phyloP scores from a whole-genome alignment of 2,888 invertebrate species.

The Pristionchus exspectatus region DNA sequence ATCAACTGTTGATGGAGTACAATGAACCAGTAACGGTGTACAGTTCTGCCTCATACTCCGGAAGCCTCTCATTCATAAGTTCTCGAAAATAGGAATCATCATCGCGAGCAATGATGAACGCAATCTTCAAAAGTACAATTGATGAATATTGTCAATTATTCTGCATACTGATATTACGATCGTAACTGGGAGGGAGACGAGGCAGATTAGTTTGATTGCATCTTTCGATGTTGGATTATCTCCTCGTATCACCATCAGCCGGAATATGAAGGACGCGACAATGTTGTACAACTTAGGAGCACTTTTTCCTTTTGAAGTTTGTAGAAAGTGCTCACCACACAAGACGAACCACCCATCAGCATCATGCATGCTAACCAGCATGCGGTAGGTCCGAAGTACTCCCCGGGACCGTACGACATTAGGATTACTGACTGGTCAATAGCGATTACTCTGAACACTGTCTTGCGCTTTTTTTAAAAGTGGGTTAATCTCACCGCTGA shows the following conservation, averaged over 20 bases:
- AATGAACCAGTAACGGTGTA: neutral
- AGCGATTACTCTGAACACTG: neutral
- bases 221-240: neutral
- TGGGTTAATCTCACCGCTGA: neutral
- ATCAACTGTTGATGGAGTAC: no score
- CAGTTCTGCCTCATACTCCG: neutral
- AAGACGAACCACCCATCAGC: neutral
- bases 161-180: neutral
- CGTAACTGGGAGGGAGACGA: neutral
- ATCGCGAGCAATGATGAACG: neutral
- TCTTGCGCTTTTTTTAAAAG: no score
- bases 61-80: neutral
- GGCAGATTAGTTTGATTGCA: neutral
- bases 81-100: neutral
- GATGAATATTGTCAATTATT: no score
- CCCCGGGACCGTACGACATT: neutral
- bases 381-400: neutral
- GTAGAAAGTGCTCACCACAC: neutral
- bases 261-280: neutral
- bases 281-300: neutral
- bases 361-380: neutral
- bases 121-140: neutral
- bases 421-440: neutral
- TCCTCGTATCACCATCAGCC: neutral
- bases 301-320: neutral